These are phyloP conservation scores for Allophyes oxyacanthae DNA, from an alignment of 2,888 invertebrate species.

Conservation along the genomic window DNA sequence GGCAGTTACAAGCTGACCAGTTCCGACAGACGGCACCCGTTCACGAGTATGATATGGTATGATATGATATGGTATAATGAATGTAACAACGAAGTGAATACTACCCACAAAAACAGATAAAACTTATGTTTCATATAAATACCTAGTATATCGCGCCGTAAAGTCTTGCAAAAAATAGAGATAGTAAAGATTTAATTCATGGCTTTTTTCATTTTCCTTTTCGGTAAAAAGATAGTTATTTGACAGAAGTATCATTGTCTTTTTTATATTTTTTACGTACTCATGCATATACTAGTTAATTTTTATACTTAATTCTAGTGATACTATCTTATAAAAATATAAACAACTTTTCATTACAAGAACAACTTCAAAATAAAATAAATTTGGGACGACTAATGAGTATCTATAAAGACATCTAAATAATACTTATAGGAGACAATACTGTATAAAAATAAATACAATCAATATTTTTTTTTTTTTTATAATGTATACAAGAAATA, in stretches of 20 bases:
- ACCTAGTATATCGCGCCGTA: constrained; percentile 15
- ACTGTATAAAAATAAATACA: constrained; percentile 59
- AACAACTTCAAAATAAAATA: constrained; percentile 52
- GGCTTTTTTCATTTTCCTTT: constrained; percentile 21
- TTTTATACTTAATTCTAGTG: constrained; percentile 62
- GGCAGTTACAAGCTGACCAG: no score
- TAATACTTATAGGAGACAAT: constrained; percentile 42
- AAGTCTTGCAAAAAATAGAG: constrained; percentile 30
- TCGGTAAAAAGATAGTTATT: constrained; percentile 18
- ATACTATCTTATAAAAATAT: constrained; percentile 76
- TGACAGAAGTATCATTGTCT: constrained; percentile 21
- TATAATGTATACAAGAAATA: constrained; percentile 13
- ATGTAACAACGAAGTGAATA: constrained; percentile 20
- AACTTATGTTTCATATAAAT: constrained; percentile 11
- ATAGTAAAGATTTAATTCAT: constrained; percentile 35
- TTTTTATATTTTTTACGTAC: constrained; percentile 2
- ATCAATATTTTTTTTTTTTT: constrained; percentile 54
- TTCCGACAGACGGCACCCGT: no score
- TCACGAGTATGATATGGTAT: no score
- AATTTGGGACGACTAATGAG: constrained; percentile 48
- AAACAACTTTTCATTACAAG: constrained; percentile 64
- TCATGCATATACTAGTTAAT: constrained; percentile 18
- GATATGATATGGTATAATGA: constrained; percentile 27
- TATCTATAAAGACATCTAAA: constrained; percentile 41
- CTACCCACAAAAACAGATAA: constrained; percentile 27